phyloP scores from a whole-genome alignment of 2,113 vertebrate species.

The Agapornis roseicollis region DNA sequence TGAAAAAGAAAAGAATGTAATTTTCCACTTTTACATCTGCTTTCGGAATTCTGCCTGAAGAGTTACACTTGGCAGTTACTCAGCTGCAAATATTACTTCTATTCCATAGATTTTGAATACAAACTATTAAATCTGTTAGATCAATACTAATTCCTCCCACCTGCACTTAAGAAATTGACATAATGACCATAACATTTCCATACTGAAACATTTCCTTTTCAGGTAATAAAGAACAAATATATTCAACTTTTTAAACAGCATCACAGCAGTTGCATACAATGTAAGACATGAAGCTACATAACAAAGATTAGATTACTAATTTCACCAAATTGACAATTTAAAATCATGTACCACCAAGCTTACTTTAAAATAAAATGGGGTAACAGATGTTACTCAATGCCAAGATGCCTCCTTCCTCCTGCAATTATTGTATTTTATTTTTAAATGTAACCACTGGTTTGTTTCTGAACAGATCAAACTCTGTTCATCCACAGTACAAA shows the following conservation, averaged over 20 bases:
- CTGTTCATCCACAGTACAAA: not conserved
- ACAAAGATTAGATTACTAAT: constrained; percentile 25
- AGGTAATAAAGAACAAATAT: constrained; percentile 23
- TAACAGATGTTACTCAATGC: not conserved
- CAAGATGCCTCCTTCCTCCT: not conserved
- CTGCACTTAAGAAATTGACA: constrained; percentile 62
- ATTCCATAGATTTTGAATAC: constrained; percentile 63
- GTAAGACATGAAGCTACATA: constrained; percentile 1
- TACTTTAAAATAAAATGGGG: not conserved
- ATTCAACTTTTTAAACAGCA: constrained; percentile 3
- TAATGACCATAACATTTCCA: constrained; percentile 53
- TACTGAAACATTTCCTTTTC: constrained; percentile 46
- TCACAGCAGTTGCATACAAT: not conserved
- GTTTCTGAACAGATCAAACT: not conserved
- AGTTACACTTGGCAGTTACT: constrained; percentile 64
- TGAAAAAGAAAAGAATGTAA: constrained; percentile 63
- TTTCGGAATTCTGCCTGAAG: constrained; percentile 69
- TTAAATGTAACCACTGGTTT: not conserved
- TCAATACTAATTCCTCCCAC: constrained; percentile 62
- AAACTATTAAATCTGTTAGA: constrained; percentile 71
- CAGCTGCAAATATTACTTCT: constrained; percentile 70
- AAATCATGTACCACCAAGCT: not conserved
- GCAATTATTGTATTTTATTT: not conserved
- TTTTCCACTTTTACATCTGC: constrained; percentile 70
- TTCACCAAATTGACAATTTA: constrained; percentile 10